Conservation (phyloP, 2,888 invertebrate genomes). For the Periphyllus acericola region DNA sequence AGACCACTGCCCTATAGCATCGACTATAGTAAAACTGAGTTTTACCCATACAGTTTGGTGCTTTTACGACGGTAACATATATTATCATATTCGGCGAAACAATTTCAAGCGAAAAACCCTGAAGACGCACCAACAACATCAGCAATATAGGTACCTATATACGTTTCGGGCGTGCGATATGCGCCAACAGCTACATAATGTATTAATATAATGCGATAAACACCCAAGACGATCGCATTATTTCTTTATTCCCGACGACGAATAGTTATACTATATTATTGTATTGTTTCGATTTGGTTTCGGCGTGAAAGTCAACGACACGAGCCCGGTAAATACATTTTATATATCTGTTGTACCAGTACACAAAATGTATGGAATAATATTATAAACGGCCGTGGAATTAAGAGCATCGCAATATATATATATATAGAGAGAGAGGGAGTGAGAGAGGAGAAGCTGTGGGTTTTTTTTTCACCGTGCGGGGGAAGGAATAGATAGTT, state of each 20-base stretch:
- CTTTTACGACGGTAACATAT: no score
- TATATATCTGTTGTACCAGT: neutral
- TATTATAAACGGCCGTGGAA: neutral
- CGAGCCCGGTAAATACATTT: neutral
- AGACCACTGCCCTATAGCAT: no score
- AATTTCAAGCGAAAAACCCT: no score
- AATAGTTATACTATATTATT: neutral
- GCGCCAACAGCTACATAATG: no score
- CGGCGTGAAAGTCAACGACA: constrained; percentile 6
- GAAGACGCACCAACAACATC: no score
- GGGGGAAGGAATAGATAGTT: neutral
- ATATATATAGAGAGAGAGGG: neutral
- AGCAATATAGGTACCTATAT: no score
- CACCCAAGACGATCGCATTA: neutral
- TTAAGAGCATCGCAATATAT: neutral
- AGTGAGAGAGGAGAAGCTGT: neutral
- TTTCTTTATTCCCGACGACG: neutral
- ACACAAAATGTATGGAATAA: neutral
- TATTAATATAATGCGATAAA: neutral
- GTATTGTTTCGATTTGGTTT: neutral
- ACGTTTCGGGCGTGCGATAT: no score
- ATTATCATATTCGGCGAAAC: no score
- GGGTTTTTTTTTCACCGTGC: neutral
- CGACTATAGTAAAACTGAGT: no score
- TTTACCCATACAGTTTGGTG: no score